Evolutionary conservation across 2,888 invertebrate species (phyloP), one percentile per base, ranked within the genome.

Genomic region (Hypomecis punctinalis): DNA sequence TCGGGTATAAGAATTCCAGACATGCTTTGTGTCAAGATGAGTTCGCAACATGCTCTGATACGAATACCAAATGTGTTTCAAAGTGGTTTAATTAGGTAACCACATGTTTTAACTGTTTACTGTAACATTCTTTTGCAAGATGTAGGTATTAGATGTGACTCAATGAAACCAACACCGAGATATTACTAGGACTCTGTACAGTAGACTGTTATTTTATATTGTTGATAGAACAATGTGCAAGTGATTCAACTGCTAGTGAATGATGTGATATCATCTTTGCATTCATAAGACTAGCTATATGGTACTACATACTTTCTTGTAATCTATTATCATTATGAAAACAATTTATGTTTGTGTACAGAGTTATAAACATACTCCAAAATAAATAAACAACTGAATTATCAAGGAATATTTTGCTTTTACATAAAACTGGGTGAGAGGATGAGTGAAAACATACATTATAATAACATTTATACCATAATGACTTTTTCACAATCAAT

Each of bases 51-150:
- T 69, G 71, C 59, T 62, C 72, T 79, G 78, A 82, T 81, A 74
- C 67, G 78, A 82, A 80, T 83, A 80, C 77, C 83, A 81, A 81
- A 82, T 78, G 76, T 76, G 74, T 68, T 70, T 62, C 64, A 62
- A 78, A 76, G 75, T 75, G 71, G 69, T 73, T 74, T 74, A 79
- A 77, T 79, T 75, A 72, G 55, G 66, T 66, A 66, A 62, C 68
- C 75, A 74, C 74, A 75, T 75, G 71, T 63, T 68, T 72, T 60
- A 52, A 66, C 64, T 51, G 39, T 62, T 62, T 57, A 23, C n/a
- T n/a, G n/a, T n/a, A 57, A 52, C 51, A 52, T 57, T 23, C 7
- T 37, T 52, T 45, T 39, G 11, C 49, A 52, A 60, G 13, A 33
- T 40, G 35, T 43, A 60, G 6, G 10, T 37, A 36, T 55, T 36